phyloP scores from a whole-genome alignment of 23 tunicate species.

The Diplosoma virens region DNA sequence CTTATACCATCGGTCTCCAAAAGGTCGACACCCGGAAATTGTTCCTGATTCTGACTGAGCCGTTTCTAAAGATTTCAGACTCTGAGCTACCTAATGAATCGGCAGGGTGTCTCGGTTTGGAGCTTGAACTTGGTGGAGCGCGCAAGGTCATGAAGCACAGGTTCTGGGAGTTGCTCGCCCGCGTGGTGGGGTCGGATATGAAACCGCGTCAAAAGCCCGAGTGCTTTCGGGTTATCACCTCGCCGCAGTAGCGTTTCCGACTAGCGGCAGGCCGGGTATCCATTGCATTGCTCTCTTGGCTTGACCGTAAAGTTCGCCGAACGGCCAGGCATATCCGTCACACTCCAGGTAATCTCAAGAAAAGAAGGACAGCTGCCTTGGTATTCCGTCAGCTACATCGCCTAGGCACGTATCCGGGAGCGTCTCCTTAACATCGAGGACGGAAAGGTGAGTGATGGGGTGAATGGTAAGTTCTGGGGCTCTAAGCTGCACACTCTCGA shows the following conservation, averaged over 20 bases:
- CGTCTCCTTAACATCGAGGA: neutral
- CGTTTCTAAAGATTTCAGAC: too few species aligned
- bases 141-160: neutral
- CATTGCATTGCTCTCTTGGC: neutral
- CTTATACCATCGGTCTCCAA: slow-evolving; percentile 2
- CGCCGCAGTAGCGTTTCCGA: neutral
- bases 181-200: neutral
- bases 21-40: neutral
- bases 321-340: too few species aligned
- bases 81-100: neutral
- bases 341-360: neutral
- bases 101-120: neutral
- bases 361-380: neutral
- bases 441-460: neutral
- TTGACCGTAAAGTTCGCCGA: slow-evolving; percentile 8
- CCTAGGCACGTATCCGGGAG: neutral
- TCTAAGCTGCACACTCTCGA: neutral
- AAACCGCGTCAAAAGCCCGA: neutral
- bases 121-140: neutral
- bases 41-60: neutral
- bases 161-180: neutral
- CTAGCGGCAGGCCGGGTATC: neutral
- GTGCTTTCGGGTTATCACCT: neutral
- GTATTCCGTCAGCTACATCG: neutral
- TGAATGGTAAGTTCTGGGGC: neutral